phyloP scores from a whole-genome alignment of 2,888 invertebrate genomes.

The Scotopteryx bipunctaria region DNA sequence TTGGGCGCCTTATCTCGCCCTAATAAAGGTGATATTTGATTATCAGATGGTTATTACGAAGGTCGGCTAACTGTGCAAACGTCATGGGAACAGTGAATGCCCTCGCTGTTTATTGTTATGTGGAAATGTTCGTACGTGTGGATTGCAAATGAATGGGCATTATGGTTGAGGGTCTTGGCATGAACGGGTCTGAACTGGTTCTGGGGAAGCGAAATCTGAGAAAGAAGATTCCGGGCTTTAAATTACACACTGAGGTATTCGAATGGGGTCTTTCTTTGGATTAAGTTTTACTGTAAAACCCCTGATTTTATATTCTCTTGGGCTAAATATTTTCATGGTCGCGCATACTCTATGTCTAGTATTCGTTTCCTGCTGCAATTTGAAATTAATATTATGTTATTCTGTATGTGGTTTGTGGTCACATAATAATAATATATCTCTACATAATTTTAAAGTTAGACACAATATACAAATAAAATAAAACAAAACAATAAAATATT shows the following conservation, averaged over 20 bases:
- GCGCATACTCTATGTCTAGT: no score
- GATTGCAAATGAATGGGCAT: conserved; percentile 37
- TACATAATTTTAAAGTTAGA: no score
- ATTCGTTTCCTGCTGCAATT: no score
- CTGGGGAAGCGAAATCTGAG: neutral
- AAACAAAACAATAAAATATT: no score
- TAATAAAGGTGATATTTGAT: conserved; percentile 44
- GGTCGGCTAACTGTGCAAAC: conserved; percentile 61
- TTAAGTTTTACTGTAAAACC: neutral
- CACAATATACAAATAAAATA: no score
- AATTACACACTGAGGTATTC: neutral
- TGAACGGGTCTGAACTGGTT: conserved; percentile 3
- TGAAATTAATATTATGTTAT: no score
- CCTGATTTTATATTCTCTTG: no score
- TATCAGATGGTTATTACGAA: conserved; percentile 31
- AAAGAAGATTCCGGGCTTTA: neutral
- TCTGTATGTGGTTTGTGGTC: no score
- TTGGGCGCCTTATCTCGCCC: conserved; percentile 34
- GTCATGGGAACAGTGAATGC: conserved; percentile 64
- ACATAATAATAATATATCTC: no score
- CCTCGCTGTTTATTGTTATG: conserved; percentile 46
- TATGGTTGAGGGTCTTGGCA: conserved; percentile 4
- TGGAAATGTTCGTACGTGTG: conserved; percentile 25
- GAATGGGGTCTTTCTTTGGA: neutral
- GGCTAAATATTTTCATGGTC: no score